Evolutionary conservation across 2,797 vertebrate species (phyloP).

Genomic region (Triplophysa yarkandensis): DNA sequence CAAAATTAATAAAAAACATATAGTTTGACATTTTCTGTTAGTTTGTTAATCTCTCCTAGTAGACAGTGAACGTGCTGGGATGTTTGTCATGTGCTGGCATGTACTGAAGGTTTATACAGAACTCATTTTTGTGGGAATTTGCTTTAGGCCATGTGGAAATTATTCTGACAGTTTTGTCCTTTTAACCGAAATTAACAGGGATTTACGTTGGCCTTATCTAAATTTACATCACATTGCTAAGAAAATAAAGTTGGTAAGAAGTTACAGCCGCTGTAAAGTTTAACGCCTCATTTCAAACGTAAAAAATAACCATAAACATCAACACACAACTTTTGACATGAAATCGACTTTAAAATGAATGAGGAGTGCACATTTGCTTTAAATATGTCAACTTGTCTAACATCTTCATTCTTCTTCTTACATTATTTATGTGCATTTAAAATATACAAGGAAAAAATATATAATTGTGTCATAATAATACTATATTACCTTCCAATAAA

Average conservation of each 20-base stretch:
- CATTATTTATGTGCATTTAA: no score
- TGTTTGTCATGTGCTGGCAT: not conserved
- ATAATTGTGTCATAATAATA: no score
- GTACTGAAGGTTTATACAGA: slow-evolving; percentile 6
- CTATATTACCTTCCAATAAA: no score
- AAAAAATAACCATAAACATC: not conserved
- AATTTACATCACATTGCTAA: not conserved
- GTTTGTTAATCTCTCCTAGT: slow-evolving; percentile 1
- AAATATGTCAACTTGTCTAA: no score
- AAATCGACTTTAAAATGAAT: not conserved
- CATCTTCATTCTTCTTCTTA: no score
- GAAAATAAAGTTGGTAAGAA: not conserved
- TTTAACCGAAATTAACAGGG: slow-evolving; percentile 36
- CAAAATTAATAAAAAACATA: no score
- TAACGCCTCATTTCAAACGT: not conserved
- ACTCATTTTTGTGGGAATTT: slow-evolving; percentile 44
- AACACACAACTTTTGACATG: not conserved
- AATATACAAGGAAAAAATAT: no score
- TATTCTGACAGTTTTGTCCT: slow-evolving; percentile 35
- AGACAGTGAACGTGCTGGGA: not conserved
- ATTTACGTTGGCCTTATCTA: not conserved
- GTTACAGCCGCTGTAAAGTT: not conserved
- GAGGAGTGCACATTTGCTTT: no score
- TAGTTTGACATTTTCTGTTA: no score
- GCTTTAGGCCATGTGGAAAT: slow-evolving; percentile 37